Evolutionary conservation across 2,797 vertebrate species (phyloP).

Genomic region (Pseudochirops cupreus): DNA sequence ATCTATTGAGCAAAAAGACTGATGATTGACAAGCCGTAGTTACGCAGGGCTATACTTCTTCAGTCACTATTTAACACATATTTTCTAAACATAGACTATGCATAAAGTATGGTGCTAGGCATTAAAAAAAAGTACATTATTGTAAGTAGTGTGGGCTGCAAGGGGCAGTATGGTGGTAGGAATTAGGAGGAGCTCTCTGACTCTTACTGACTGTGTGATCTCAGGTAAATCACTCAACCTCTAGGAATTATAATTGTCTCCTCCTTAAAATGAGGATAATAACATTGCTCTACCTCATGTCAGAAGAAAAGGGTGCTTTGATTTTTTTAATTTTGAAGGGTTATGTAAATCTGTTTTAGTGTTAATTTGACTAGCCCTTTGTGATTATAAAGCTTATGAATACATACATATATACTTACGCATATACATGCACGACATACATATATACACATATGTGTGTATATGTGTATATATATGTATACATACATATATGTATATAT

Average conservation of each 20-base stretch:
- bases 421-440: too few relatives aligned
- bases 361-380: background rate
- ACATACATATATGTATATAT: background rate
- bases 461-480: background rate
- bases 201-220: background rate
- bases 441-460: too few relatives aligned
- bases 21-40: background rate
- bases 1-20: background rate
- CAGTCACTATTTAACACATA: background rate
- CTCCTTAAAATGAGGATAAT: background rate
- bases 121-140: background rate
- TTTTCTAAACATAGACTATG: background rate
- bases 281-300: background rate
- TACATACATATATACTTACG: background rate
- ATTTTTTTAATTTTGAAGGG: background rate
- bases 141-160: background rate
- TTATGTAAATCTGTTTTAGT: background rate
- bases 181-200: background rate
- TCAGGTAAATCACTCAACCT: background rate
- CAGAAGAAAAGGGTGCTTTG: background rate
- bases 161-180: too few relatives aligned
- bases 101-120: background rate
- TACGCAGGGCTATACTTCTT: background rate
- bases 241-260: background rate
- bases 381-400: background rate